phyloP scores from a whole-genome alignment of 2,113 vertebrate genomes.

The Butorides virescens region DNA sequence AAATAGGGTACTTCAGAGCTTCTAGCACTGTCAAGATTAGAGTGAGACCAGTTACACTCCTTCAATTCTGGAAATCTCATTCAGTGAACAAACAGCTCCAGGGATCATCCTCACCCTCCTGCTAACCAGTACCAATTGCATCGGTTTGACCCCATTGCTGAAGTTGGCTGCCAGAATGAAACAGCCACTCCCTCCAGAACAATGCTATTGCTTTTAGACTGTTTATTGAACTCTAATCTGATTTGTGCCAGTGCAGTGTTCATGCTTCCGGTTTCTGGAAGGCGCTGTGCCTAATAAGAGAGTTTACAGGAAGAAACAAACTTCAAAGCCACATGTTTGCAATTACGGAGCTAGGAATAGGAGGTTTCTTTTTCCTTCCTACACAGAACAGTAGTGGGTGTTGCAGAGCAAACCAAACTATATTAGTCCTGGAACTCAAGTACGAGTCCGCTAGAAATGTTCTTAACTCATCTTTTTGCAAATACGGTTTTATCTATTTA shows the following conservation, averaged over 20 bases:
- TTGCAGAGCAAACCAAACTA: neutral
- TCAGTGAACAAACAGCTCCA: neutral
- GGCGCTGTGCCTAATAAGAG: neutral
- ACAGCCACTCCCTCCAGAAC: conserved; percentile 28
- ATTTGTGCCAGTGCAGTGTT: neutral
- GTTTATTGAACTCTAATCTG: conserved; percentile 35
- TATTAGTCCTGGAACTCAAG: neutral
- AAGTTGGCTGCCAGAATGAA: neutral
- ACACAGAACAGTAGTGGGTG: neutral
- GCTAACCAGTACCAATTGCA: neutral
- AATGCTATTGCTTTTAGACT: neutral
- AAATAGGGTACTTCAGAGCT: neutral
- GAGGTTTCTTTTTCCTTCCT: conserved; percentile 16
- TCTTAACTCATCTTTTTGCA: neutral
- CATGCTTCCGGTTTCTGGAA: neutral
- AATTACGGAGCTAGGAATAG: neutral
- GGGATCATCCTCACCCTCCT: neutral
- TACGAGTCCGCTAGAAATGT: neutral
- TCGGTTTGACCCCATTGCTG: neutral
- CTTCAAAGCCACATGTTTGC: neutral
- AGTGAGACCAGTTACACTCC: neutral
- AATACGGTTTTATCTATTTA: neutral
- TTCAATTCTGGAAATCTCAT: neutral
- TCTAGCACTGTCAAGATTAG: neutral
- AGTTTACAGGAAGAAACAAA: conserved; percentile 39